Evolutionary conservation across 2,888 invertebrate species (phyloP).

Genomic region (Flexamia atlantica): DNA sequence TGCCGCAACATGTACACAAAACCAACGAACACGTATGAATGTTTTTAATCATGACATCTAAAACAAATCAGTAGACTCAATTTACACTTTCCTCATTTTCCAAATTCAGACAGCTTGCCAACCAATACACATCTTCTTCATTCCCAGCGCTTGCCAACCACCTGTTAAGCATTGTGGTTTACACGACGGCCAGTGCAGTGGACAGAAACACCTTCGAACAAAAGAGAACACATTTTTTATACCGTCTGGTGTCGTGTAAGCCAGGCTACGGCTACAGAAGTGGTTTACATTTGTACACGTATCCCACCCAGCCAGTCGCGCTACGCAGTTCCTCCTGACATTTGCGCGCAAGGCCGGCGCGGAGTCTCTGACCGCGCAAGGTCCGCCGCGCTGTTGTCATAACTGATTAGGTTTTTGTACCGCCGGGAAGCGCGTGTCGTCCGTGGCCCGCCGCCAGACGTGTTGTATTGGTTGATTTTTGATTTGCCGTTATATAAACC

Average conservation of each 20-base stretch:
- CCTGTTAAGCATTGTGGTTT: not conserved
- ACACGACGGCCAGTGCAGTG: no score
- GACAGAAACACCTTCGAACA: no score
- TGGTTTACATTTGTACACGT: not conserved
- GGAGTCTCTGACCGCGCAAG: not conserved
- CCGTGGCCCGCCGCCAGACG: not conserved
- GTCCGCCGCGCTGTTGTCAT: constrained; percentile 2
- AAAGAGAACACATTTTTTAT: no score
- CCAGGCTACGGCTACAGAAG: not conserved
- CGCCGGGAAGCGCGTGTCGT: constrained; percentile 5
- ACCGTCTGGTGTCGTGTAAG: no score
- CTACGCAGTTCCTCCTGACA: constrained; percentile 21
- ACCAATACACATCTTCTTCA: no score
- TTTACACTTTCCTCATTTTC: no score
- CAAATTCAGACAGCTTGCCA: no score
- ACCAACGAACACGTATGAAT: no score
- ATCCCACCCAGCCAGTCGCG: not conserved
- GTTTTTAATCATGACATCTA: no score
- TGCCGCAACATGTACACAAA: no score
- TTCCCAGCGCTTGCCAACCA: not conserved
- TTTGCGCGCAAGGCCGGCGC: not conserved
- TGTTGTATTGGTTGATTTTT: not conserved
- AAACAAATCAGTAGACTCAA: no score
- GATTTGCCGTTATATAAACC: constrained; percentile 6
- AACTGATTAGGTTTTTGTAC: constrained; percentile 35